Evolutionary conservation across 1,140 invertebrate species (phyloP).

Genomic region (Acromyrmex echinatior): DNA sequence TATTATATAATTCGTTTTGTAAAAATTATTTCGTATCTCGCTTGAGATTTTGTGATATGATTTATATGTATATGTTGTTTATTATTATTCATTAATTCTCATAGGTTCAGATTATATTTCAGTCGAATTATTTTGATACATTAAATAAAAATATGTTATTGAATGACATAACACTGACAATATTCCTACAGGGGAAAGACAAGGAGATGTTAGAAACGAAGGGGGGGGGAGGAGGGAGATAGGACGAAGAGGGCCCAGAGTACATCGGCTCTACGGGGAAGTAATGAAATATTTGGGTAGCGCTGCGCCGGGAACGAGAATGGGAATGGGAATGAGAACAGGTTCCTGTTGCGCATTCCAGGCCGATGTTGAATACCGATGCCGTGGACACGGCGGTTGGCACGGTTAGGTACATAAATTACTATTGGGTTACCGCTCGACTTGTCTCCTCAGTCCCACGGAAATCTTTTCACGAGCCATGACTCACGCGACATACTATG

Average conservation of each 20-base stretch:
- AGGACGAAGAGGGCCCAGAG: conserved; percentile 40
- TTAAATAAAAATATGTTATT: conserved; percentile 16
- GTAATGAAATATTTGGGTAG: conserved; percentile 81
- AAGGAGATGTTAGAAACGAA: conserved; percentile 28
- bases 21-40: background rate
- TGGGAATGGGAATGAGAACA: conserved; percentile 81
- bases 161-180: conserved; percentile 68
- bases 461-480: conserved; percentile 66
- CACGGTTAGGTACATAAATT: conserved; percentile 80
- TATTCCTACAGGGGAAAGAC: conserved; percentile 45
- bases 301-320: conserved; percentile 67
- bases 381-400: conserved; percentile 78
- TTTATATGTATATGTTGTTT: background rate
- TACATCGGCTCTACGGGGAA: conserved; percentile 74
- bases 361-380: conserved; percentile 80
- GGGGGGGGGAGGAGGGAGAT: background rate
- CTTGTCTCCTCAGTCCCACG: conserved; percentile 72
- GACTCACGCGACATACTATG: conserved; percentile 56
- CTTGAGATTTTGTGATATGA: background rate
- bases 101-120: background rate
- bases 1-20: background rate
- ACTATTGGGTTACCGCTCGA: conserved; percentile 75
- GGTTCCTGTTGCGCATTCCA: conserved; percentile 83
- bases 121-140: background rate
- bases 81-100: background rate